Percentiles rank a stretch among this genome's conserved stretches.
Conservation (phyloP, 2,113 vertebrate species). For the Hippocampus abdominalis region DNA sequence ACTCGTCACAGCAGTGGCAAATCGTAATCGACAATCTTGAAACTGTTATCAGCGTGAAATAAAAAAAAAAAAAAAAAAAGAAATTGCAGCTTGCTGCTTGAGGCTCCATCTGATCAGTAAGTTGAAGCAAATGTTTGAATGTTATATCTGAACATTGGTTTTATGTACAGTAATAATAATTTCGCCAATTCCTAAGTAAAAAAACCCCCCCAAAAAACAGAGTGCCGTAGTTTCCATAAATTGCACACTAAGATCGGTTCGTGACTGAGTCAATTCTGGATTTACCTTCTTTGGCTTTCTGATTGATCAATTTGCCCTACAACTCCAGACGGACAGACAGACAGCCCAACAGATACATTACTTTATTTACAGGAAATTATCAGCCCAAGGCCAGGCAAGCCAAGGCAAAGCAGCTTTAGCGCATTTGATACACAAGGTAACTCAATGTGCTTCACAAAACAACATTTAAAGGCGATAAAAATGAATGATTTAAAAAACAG, state of each 20-base stretch:
- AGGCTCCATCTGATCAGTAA: background rate
- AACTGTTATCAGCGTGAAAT: slow-evolving; percentile 41
- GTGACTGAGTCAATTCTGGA: background rate
- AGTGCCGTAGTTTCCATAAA: background rate
- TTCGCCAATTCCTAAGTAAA: background rate
- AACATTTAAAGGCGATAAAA: no score
- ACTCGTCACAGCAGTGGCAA: background rate
- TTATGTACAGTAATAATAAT: background rate
- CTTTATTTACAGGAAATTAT: no score
- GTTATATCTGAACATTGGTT: background rate
- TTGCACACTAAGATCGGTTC: background rate
- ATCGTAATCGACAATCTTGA: slow-evolving; percentile 11
- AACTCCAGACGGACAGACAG: no score
- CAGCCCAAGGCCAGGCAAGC: no score
- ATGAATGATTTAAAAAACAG: no score
- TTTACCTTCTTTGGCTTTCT: no score
- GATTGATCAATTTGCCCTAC: no score
- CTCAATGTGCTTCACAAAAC: no score
- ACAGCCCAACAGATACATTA: no score
- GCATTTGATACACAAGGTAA: no score
- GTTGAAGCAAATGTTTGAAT: background rate
- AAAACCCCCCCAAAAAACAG: background rate
- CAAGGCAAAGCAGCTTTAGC: no score
- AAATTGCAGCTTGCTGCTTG: background rate
- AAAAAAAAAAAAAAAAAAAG: background rate